These are phyloP conservation scores for Campaea margaritaria DNA, from an alignment of 2,888 invertebrate genomes.

Conservation along the genomic window DNA sequence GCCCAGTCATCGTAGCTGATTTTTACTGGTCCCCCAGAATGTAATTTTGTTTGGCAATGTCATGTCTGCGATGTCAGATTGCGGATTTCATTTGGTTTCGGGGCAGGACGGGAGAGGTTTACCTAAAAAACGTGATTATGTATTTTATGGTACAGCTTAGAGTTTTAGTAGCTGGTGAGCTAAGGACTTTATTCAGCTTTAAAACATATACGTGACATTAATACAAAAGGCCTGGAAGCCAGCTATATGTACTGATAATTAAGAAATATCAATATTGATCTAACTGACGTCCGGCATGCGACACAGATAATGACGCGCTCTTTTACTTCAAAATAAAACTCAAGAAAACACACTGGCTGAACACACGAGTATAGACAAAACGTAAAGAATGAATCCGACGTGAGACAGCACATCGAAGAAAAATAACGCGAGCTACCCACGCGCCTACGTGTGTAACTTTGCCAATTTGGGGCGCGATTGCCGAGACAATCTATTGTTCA, in stretches of 20 bases:
- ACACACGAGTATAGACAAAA: constrained; percentile 59
- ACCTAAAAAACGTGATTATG: constrained; percentile 29
- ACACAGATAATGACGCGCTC: background rate
- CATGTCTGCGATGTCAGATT: constrained; percentile 44
- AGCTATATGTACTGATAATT: too few relatives aligned
- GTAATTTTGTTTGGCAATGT: constrained; percentile 47
- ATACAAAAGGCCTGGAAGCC: too few relatives aligned
- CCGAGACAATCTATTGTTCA: constrained; percentile 24
- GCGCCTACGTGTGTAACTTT: constrained; percentile 47
- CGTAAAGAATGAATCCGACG: constrained; percentile 80
- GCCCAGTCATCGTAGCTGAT: constrained; percentile 78
- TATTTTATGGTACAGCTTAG: constrained; percentile 7
- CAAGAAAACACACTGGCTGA: constrained; percentile 37
- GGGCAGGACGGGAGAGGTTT: constrained; percentile 26
- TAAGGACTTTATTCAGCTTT: too few relatives aligned
- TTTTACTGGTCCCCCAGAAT: constrained; percentile 57
- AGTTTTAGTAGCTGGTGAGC: background rate
- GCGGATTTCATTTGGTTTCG: constrained; percentile 40
- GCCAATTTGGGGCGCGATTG: constrained; percentile 67
- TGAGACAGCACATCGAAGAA: constrained; percentile 76
- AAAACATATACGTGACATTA: too few relatives aligned
- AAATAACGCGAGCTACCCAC: constrained; percentile 56
- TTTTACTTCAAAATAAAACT: constrained; percentile 17
- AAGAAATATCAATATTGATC: too few relatives aligned
- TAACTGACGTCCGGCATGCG: too few relatives aligned